Conservation (phyloP, 2,797 vertebrate species). For the Acrossocheilus fasciatus region DNA sequence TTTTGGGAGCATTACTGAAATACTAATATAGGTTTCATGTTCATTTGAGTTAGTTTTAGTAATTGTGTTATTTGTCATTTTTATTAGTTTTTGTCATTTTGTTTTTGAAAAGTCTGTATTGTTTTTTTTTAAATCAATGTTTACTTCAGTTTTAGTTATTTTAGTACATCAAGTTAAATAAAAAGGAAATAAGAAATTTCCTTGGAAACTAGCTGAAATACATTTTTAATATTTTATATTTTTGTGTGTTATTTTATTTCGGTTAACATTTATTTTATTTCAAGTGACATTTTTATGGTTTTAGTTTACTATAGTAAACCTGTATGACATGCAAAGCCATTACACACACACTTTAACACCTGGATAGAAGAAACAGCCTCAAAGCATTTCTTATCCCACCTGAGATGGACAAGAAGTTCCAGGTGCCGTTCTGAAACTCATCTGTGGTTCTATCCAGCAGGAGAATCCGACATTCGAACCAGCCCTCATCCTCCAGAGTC, state of each 20-base stretch:
- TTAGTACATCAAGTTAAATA: not conserved
- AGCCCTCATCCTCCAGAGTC: constrained; percentile 92
- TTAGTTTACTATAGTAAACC: not conserved
- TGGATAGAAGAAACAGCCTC: constrained; percentile 45
- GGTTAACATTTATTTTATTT: not conserved
- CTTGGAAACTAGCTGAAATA: not conserved
- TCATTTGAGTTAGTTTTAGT: not conserved
- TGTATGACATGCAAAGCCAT: constrained; percentile 44
- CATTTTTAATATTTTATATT: not conserved
- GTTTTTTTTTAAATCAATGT: not conserved
- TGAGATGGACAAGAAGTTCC: constrained; percentile 95
- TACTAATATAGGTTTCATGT: not conserved
- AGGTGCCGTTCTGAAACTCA: constrained; percentile 93
- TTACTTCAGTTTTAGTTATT: not conserved
- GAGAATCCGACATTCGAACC: constrained; percentile 97
- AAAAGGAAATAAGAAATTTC: not conserved
- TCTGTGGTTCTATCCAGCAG: constrained; percentile 89
- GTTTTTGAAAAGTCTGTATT: not conserved
- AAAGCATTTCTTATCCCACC: constrained; percentile 75
- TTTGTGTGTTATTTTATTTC: not conserved
- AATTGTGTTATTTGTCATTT: not conserved
- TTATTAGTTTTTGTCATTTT: not conserved
- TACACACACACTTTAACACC: constrained; percentile 19
- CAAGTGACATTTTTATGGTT: not conserved
- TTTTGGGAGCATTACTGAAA: not conserved